Evolutionary conservation across 2,797 vertebrate genomes (phyloP).

Genomic region (Schizopygopsis malacanthus): DNA sequence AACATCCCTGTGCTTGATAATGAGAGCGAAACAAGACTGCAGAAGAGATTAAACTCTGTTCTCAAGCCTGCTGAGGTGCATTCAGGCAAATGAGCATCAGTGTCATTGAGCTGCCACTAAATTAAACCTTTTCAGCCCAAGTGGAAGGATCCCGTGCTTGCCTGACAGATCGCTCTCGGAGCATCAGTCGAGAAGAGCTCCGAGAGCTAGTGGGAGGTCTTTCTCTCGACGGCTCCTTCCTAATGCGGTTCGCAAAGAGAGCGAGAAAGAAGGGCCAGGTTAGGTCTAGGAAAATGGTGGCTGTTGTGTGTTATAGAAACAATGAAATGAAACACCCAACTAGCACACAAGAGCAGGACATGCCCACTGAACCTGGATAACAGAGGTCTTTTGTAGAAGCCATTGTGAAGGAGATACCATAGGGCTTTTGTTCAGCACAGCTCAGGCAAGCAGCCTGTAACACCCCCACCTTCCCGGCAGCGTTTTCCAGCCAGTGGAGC

Average conservation of each 20-base stretch:
- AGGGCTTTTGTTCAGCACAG: slow-evolving; percentile 52
- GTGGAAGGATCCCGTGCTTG: slow-evolving; percentile 51
- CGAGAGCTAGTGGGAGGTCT: slow-evolving; percentile 49
- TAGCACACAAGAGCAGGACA: slow-evolving; percentile 49
- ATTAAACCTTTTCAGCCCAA: slow-evolving; percentile 65
- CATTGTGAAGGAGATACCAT: slow-evolving; percentile 48
- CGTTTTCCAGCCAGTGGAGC: slow-evolving; percentile 48
- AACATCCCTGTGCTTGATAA: slow-evolving; percentile 26
- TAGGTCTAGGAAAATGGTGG: slow-evolving; percentile 48
- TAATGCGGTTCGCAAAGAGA: slow-evolving; percentile 46
- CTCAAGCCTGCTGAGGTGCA: slow-evolving; percentile 47
- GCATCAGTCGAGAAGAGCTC: slow-evolving; percentile 51
- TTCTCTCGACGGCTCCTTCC: background rate
- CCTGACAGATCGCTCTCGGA: slow-evolving; percentile 43
- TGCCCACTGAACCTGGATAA: slow-evolving; percentile 53
- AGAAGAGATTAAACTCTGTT: slow-evolving; percentile 61
- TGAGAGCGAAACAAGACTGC: background rate
- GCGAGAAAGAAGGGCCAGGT: background rate
- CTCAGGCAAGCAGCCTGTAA: slow-evolving; percentile 17
- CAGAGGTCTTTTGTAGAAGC: slow-evolving; percentile 58
- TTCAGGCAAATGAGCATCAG: slow-evolving; percentile 56
- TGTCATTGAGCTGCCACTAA: slow-evolving; percentile 58
- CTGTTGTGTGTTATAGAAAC: slow-evolving; percentile 55
- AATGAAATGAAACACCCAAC: slow-evolving; percentile 58
- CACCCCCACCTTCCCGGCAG: slow-evolving; percentile 31